phyloP scores from a whole-genome alignment of 2,888 invertebrate species.

The Amphimallon solstitiale region DNA sequence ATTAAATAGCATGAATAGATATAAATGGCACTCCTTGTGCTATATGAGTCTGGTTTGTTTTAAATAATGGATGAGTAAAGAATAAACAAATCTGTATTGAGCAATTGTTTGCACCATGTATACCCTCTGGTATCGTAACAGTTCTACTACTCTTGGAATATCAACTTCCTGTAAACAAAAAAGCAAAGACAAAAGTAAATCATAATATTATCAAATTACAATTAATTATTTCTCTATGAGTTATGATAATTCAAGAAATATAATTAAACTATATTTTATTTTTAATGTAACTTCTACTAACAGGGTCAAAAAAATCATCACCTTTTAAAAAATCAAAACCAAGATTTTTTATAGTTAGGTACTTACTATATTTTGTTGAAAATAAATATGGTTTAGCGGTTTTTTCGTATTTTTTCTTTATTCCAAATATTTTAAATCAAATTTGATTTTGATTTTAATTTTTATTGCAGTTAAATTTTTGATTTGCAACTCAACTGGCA shows the following conservation, averaged over 20 bases:
- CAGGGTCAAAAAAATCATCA: neutral
- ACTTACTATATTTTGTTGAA: no score
- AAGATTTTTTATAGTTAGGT: neutral
- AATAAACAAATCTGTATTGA: slow-evolving; percentile 90
- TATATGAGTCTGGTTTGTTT: slow-evolving; percentile 88
- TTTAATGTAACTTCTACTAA: neutral
- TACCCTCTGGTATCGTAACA: slow-evolving; percentile 88
- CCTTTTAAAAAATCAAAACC: neutral
- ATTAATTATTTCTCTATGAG: no score
- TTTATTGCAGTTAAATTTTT: no score
- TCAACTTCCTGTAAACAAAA: slow-evolving; percentile 77
- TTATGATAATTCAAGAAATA: no score
- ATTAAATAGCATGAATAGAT: neutral
- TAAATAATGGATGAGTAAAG: slow-evolving; percentile 84
- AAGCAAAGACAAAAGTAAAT: slow-evolving; percentile 24
- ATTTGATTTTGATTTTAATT: no score
- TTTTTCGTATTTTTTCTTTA: no score
- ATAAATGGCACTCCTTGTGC: slow-evolving; percentile 41
- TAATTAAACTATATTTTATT: no score
- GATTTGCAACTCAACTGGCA: no score
- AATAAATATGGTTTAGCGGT: no score
- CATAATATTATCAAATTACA: neutral
- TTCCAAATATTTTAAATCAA: no score
- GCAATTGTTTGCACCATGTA: slow-evolving; percentile 87
- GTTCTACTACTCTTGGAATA: slow-evolving; percentile 81